Evolutionary conservation across 2,888 invertebrate species (phyloP).

Genomic region (Protodeltote pygarga): DNA sequence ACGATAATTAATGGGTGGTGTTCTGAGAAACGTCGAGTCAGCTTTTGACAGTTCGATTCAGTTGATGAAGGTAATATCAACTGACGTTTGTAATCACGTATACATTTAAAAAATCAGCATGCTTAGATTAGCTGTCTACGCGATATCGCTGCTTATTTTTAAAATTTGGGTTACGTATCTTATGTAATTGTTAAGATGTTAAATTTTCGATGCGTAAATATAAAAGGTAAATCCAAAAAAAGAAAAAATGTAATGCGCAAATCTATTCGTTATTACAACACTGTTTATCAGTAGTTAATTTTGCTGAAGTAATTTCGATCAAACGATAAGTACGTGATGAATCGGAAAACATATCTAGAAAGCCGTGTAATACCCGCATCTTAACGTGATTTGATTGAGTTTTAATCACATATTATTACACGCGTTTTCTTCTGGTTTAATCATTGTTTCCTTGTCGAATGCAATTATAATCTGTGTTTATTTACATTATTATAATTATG

Average conservation of each 20-base stretch:
- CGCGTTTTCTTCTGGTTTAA: constrained; percentile 16
- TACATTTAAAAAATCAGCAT: constrained; percentile 23
- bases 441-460: too few species aligned
- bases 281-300: constrained; percentile 31
- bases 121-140: constrained; percentile 16
- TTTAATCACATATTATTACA: constrained; percentile 31
- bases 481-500: too few species aligned
- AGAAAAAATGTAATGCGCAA: constrained; percentile 14
- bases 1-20: constrained; percentile 35
- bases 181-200: constrained; percentile 16
- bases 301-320: constrained; percentile 31
- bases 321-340: constrained; percentile 53
- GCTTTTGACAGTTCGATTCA: constrained; percentile 57
- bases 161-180: neutral
- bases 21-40: constrained; percentile 40
- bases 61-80: constrained; percentile 57
- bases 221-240: neutral
- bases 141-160: constrained; percentile 2
- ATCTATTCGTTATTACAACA: constrained; percentile 23
- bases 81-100: constrained; percentile 50
- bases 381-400: constrained; percentile 39
- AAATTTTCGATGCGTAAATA: constrained; percentile 11
- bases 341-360: constrained; percentile 43
- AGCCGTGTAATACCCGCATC: constrained; percentile 23
- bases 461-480: too few species aligned